Evolutionary conservation across 2,888 invertebrate genomes (phyloP).

Genomic region (Leptopterna dolabrata): DNA sequence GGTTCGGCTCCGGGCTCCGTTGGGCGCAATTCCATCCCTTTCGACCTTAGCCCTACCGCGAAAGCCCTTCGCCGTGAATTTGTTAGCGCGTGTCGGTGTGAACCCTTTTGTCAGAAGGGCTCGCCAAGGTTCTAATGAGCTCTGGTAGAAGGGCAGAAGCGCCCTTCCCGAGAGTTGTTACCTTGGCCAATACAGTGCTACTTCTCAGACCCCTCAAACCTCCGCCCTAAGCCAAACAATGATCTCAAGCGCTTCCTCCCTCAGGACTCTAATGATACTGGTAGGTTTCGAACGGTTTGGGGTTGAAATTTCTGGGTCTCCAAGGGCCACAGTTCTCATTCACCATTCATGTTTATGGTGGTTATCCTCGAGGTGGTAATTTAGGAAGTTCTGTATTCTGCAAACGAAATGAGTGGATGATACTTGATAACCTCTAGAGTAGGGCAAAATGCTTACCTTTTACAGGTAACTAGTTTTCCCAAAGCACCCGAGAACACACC

Average conservation of each 20-base stretch:
- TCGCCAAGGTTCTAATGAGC: slow-evolving; percentile 8
- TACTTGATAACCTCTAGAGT: not conserved
- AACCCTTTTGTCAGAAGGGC: slow-evolving; percentile 4
- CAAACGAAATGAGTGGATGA: not conserved
- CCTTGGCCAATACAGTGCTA: slow-evolving; percentile 23
- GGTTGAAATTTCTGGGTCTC: not conserved
- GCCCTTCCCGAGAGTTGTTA: not conserved
- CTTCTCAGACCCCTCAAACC: not conserved
- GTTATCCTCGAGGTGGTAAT: not conserved
- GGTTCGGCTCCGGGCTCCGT: not conserved
- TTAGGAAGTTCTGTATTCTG: too few species aligned
- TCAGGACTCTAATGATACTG: not conserved
- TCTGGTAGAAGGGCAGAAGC: not conserved
- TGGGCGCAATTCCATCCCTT: not conserved
- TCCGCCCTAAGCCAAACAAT: slow-evolving; percentile 9
- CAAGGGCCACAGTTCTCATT: not conserved
- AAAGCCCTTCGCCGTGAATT: not conserved
- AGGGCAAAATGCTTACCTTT: too few species aligned
- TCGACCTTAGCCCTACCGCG: not conserved
- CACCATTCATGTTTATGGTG: not conserved
- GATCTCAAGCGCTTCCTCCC: slow-evolving; percentile 10
- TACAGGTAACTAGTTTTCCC: too few species aligned
- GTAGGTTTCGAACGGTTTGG: not conserved
- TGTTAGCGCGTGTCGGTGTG: not conserved
- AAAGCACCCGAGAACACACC: too few species aligned